Base-by-base conservation (phyloP, 2,113 vertebrate species). In the Petroica traversi region DNA sequence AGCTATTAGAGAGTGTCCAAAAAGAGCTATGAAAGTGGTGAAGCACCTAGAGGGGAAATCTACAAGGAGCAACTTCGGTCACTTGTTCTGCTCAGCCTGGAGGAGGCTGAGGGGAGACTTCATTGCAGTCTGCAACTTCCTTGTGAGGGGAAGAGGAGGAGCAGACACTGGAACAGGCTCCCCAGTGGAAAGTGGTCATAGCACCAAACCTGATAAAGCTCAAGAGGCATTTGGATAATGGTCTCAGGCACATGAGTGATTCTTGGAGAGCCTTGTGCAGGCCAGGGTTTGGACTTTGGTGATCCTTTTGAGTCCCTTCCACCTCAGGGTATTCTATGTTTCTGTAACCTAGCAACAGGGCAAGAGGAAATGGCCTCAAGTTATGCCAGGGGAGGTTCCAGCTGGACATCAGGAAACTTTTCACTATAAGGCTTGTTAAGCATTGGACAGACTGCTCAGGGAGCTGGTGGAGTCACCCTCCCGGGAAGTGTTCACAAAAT, bases 131-230 rank as follows among this genome's bases (percentile, higher is more conserved):
- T 59, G 22, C 5, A 59, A 0, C 15, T 52, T 67, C 24, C 29
- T 52, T 0, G 0, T 12, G 13, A 59, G n/a, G 16, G 11, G 29
- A 67, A 61, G 38, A 29, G 16, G 9, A 52, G 13, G 4, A 10
- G 24, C 10, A 61, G 46, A 4, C 19, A 24, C 33, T 43, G 33
- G 12, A 38, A 80, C 2, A 49, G 36, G 1, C 8, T 81, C 19
- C 33, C 24, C 19, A 51, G n/a, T n/a, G 8, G 28, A 12, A 22
- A 49, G 11, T 12, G 9, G 3, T n/a, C 36, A 38, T 3, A 29
- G 8, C 19, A 58, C 5, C 26, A 58, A 62, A 8, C 28, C 14
- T 43, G 43, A 8, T 8, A 49, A 34, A 43, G 4, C 33, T 57
- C 10, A 36, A 43, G 33, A 51, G 64, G 23, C 4, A 7, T 64